Evolutionary conservation across 2,888 invertebrate species (phyloP).

Genomic region (Aromia moschata): DNA sequence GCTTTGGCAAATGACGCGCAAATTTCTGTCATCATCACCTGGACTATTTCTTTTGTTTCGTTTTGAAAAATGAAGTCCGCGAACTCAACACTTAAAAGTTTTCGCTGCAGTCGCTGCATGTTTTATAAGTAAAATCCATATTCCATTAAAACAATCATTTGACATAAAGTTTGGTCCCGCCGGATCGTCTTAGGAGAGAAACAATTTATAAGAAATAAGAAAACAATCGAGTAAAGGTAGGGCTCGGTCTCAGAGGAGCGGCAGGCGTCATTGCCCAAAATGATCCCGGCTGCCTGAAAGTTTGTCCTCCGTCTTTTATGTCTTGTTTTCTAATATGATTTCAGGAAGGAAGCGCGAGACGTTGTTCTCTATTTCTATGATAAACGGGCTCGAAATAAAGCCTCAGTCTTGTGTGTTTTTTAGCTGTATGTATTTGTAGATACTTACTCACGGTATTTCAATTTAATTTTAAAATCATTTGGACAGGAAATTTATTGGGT

Average conservation of each 20-base stretch:
- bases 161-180: constrained; percentile 53
- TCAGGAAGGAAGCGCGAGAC: constrained; percentile 18
- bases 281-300: constrained; percentile 40
- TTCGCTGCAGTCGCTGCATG: constrained; percentile 12
- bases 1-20: too few species aligned
- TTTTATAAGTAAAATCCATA: constrained; percentile 31
- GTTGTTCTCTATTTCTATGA: constrained; percentile 21
- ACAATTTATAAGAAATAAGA: constrained; percentile 61
- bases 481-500: too few species aligned
- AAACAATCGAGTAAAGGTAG: constrained; percentile 59
- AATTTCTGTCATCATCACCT: too few species aligned
- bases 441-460: too few species aligned
- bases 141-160: constrained; percentile 56
- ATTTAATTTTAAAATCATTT: too few species aligned
- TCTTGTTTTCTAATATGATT: constrained; percentile 31
- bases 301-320: constrained; percentile 38
- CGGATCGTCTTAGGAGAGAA: constrained; percentile 54
- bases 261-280: constrained; percentile 47
- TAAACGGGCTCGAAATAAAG: constrained; percentile 3
- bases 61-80: background rate
- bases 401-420: too few species aligned
- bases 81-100: background rate
- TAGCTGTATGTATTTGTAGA: too few species aligned
- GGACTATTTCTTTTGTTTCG: too few species aligned
- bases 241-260: constrained; percentile 53